Conservation (phyloP, 2,888 invertebrate species). For the Subacronicta megacephala region DNA sequence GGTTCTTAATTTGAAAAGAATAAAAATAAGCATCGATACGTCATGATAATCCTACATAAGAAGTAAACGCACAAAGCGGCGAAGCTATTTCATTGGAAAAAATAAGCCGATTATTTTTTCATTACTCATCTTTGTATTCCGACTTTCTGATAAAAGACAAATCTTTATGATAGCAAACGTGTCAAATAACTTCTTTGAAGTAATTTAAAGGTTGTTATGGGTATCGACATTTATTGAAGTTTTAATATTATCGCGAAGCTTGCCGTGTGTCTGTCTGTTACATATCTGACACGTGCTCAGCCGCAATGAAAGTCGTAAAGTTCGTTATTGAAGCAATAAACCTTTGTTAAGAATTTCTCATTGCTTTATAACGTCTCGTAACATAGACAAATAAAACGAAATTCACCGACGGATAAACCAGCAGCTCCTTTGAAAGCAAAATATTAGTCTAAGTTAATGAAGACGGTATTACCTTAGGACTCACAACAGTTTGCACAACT, state of each 20-base stretch:
- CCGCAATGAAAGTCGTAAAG: slow-evolving; percentile 80
- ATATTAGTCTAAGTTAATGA: slow-evolving; percentile 68
- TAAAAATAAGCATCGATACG: slow-evolving; percentile 47
- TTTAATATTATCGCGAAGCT: slow-evolving; percentile 62
- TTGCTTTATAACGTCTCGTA: slow-evolving; percentile 73
- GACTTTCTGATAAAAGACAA: slow-evolving; percentile 18
- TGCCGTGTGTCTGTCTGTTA: slow-evolving; percentile 54
- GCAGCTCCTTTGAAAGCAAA: slow-evolving; percentile 61
- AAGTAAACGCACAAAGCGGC: slow-evolving; percentile 31
- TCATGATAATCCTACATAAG: slow-evolving; percentile 37
- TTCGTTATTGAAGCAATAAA: slow-evolving; percentile 83
- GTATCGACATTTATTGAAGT: slow-evolving; percentile 41
- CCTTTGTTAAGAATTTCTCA: slow-evolving; percentile 82
- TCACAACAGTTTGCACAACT: slow-evolving; percentile 43
- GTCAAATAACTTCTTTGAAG: slow-evolving; percentile 34
- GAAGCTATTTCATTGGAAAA: slow-evolving; percentile 44
- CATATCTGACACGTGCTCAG: slow-evolving; percentile 77
- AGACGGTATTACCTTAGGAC: slow-evolving; percentile 61
- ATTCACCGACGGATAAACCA: slow-evolving; percentile 60
- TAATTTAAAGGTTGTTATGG: slow-evolving; percentile 27
- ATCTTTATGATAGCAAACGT: slow-evolving; percentile 13
- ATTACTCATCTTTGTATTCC: slow-evolving; percentile 38
- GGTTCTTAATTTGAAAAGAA: slow-evolving; percentile 48
- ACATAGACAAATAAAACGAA: slow-evolving; percentile 70
- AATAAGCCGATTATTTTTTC: slow-evolving; percentile 61